These are phyloP conservation scores for Perodicticus potto DNA, from an alignment of 2,797 vertebrate species.

Conservation along the genomic window DNA sequence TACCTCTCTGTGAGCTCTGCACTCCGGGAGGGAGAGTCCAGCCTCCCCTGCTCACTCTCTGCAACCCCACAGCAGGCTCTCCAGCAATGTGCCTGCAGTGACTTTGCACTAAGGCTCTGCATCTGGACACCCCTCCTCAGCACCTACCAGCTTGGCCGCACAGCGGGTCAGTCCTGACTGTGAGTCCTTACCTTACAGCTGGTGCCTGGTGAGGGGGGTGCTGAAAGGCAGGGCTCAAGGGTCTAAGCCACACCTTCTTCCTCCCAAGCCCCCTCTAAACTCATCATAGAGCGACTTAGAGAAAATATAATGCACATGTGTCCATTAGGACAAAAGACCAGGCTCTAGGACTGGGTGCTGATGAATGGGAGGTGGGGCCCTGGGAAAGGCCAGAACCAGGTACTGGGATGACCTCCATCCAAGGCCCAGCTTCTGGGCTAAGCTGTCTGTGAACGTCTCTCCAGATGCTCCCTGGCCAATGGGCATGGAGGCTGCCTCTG, in stretches of 20 bases:
- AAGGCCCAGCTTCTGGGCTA: not conserved
- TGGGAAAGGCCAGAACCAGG: not conserved
- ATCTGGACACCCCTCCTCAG: not conserved
- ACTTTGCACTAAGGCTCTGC: not conserved
- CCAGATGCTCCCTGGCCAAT: not conserved
- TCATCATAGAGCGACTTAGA: not conserved
- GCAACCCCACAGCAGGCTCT: accelerated
- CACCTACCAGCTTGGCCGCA: accelerated
- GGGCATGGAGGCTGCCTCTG: too few relatives aligned
- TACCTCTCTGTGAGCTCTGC: too few relatives aligned
- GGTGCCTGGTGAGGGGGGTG: too few relatives aligned
- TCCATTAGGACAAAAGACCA: not conserved
- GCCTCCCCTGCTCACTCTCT: not conserved
- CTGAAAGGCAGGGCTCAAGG: not conserved
- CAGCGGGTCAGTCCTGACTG: accelerated
- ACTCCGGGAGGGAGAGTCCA: too few relatives aligned
- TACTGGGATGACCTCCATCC: not conserved
- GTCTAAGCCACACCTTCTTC: not conserved
- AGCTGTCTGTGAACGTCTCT: not conserved
- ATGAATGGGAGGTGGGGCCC: too few relatives aligned
- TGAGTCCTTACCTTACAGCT: accelerated
- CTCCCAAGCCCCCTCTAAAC: not conserved
- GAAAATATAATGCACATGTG: not conserved
- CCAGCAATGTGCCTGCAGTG: not conserved
- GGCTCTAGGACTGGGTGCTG: not conserved